A percentile compares a stretch with the other conserved stretches of the same genome.
These are phyloP conservation scores for Seira ritae DNA, from an alignment of 2,888 invertebrate genomes.

Conservation along the genomic window DNA sequence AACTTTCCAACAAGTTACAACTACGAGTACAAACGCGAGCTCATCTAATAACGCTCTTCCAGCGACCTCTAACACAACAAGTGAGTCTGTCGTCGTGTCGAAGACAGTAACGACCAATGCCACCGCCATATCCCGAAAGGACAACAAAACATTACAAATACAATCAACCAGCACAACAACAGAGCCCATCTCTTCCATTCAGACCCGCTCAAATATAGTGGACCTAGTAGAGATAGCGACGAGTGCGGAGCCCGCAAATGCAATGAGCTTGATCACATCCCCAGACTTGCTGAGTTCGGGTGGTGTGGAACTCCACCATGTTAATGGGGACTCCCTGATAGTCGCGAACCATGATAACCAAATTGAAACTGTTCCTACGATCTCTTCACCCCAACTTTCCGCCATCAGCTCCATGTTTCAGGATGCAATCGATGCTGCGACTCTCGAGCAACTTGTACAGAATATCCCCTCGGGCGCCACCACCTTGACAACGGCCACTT, in stretches of 20 bases:
- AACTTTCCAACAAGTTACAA: conserved; percentile 74
- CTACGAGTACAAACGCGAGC: conserved; percentile 72
- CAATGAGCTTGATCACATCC: conserved; percentile 60
- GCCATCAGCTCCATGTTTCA: conserved; percentile 59
- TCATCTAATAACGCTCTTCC: conserved; percentile 57
- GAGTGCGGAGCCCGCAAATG: conserved; percentile 42
- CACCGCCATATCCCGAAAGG: conserved; percentile 47
- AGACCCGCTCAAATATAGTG: conserved; percentile 54
- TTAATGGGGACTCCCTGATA: conserved; percentile 43
- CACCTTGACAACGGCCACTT: conserved; percentile 10
- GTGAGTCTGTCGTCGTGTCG: conserved; percentile 52
- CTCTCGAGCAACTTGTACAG: conserved; percentile 27
- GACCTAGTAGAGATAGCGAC: conserved; percentile 43
- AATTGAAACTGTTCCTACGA: conserved; percentile 52
- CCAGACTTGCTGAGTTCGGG: conserved; percentile 37
- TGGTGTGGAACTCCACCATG: conserved; percentile 37
- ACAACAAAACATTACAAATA: conserved; percentile 32
- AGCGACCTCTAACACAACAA: conserved; percentile 24
- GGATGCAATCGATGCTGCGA: conserved; percentile 28
- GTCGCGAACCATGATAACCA: conserved; percentile 27
- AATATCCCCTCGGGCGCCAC: conserved; percentile 31
- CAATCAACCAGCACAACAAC: conserved; percentile 43
- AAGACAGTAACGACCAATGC: conserved; percentile 59
- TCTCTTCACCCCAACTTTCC: conserved; percentile 59
- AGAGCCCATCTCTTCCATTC: conserved; percentile 57